These are phyloP conservation scores for Tenodera sinensis DNA, from an alignment of 2,888 invertebrate species.

Conservation along the genomic window DNA sequence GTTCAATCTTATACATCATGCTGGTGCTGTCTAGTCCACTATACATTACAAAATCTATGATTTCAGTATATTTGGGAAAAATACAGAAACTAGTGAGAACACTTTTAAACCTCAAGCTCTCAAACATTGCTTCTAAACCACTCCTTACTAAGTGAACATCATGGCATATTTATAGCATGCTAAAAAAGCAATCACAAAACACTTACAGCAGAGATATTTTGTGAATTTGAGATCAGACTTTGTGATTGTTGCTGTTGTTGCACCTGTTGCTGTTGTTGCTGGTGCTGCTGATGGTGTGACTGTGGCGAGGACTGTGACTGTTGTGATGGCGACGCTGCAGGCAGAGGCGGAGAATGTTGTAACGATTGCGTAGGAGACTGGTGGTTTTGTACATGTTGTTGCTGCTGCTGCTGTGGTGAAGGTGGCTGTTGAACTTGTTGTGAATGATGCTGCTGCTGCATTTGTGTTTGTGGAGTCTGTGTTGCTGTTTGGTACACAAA, in stretches of 20 bases:
- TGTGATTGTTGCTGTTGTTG: slow-evolving; percentile 35
- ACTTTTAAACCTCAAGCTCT: not conserved
- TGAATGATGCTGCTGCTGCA: slow-evolving; percentile 33
- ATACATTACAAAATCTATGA: too few species aligned
- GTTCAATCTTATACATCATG: too few species aligned
- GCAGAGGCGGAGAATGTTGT: slow-evolving; percentile 42
- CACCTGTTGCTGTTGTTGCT: slow-evolving; percentile 33
- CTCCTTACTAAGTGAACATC: not conserved
- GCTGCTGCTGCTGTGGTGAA: slow-evolving; percentile 43
- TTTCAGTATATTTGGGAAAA: too few species aligned
- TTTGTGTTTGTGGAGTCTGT: slow-evolving; percentile 50
- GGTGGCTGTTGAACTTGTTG: slow-evolving; percentile 51
- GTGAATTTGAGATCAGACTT: slow-evolving; percentile 34
- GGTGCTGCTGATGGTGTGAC: slow-evolving; percentile 33
- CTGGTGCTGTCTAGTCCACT: too few species aligned
- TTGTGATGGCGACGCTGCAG: slow-evolving; percentile 24
- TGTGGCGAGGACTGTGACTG: slow-evolving; percentile 36
- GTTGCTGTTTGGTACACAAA: slow-evolving; percentile 26
- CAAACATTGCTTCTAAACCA: not conserved
- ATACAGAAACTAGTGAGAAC: too few species aligned
- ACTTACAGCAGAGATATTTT: slow-evolving; percentile 34
- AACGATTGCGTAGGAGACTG: slow-evolving; percentile 4
- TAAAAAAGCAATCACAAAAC: slow-evolving; percentile 13
- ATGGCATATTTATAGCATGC: not conserved
- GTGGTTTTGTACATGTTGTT: slow-evolving; percentile 36